Evolutionary conservation across 1,140 invertebrate genomes (phyloP), one percentile per base, ranked within the genome.

Genomic region (Zaprionus inermis): DNA sequence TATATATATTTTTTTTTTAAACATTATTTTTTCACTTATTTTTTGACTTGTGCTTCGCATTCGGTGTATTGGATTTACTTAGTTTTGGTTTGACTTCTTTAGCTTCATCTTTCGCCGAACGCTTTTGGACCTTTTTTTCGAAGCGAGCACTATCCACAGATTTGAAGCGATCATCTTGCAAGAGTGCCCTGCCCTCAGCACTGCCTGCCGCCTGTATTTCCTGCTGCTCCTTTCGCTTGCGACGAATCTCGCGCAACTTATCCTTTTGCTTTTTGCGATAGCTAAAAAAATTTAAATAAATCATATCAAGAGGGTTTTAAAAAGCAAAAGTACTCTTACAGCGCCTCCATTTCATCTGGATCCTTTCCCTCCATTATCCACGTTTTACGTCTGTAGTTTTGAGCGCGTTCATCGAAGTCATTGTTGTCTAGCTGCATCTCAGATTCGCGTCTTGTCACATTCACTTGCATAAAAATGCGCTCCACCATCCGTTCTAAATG

Each of bases 341-440:
- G 91, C 3, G 92, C 91, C 84, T 96, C 96, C 91, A 96, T 95
- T 91, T 95, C 94, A 58, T 97, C 96, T 0, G 96, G 96, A 93
- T 97, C 95, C 75, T 96, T 95, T 30, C 97, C 98, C 82, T 97
- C 95, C 77, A 97, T 91, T 66, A 98, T 96, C 92, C 97, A 94
- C 60, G 97, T 94, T 91, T 99, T 99, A 66, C 96, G 93, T 81
- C 97, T 96, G 93, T 99, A 97, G 58, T 97, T 97, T 75, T 95
- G 93, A 80, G 96, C 96, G 66, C 96, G 95, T 91, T 98, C 97
- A 90, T 97, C 97, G 92, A 98, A 98, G 90, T 99, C 96, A 74
- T 95, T 95, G 92, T 98, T 96, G 86, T 99, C 98, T 22, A 99
- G 92, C 88, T 95, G 95, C 55, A 99, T 97, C 92, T 98, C 97